Conservation (phyloP, 1,140 invertebrate species). For the Wiebesia pumilae region DNA sequence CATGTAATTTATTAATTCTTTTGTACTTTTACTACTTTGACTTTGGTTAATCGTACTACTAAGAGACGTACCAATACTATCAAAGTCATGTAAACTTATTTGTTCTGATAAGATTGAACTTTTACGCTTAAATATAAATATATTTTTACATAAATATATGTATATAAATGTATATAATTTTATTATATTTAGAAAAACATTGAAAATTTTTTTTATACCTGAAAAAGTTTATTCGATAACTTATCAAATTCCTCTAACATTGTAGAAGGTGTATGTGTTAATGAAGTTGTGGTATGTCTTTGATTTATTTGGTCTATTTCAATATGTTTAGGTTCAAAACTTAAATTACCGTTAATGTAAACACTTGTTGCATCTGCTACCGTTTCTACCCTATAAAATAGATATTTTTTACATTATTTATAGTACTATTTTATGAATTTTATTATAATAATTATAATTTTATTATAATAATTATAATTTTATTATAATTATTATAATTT, state of each 20-base stretch:
- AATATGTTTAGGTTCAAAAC: conserved; percentile 52
- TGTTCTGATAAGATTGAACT: background rate
- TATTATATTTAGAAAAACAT: background rate
- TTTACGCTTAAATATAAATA: background rate
- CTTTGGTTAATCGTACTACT: background rate
- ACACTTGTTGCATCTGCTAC: conserved; percentile 37
- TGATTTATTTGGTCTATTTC: conserved; percentile 11
- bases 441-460: background rate
- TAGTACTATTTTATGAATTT: conserved; percentile 5
- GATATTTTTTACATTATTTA: background rate
- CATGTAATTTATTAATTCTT: background rate
- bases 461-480: background rate
- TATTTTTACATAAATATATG: too few relatives aligned
- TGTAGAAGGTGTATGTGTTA: background rate
- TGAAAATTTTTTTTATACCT: background rate
- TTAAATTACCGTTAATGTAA: conserved; percentile 52
- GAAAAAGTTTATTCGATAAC: background rate
- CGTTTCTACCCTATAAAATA: conserved; percentile 53
- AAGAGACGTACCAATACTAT: background rate
- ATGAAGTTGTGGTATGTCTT: background rate
- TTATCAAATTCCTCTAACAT: conserved; percentile 23
- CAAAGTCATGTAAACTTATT: background rate
- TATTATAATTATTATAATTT: background rate
- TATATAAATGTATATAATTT: background rate
- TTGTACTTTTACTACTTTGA: background rate